Evolutionary conservation across 2,888 invertebrate species (phyloP), one percentile per base, ranked within the genome.

Genomic region (Spatulosminthurus flaviceps): DNA sequence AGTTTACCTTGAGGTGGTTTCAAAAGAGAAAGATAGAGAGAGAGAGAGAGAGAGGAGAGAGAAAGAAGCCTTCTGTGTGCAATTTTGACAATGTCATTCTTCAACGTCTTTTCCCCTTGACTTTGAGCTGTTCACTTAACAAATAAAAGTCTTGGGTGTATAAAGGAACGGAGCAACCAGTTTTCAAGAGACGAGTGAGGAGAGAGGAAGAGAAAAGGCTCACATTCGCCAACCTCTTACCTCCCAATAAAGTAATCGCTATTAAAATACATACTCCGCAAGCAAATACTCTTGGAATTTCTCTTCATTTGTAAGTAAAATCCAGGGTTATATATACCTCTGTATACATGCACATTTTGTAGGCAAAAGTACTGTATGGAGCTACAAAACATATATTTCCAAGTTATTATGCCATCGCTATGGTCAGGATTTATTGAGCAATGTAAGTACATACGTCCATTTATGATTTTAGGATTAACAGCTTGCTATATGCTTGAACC

Each of bases 1-100:
- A 16, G 51, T 51, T 51, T 51, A 51, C 51, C 51, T 51, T 51
- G 51, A 51, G 51, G 51, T 51, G 51, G 51, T 51, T 51, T 51
- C 51, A 51, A n/a, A 5, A n/a, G 51, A 51, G 51, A 51, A 16
- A n/a, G n/a, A n/a, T 19, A 19, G n/a, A 2, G 51, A n/a, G 51
- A 51, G 51, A n/a, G 51, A 51, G 51, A 51, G 51, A 51, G 51
- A 51, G 51, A 51, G 7, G 51, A n/a, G 51, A 51, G 51, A n/a
- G 51, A 16, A n/a, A 51, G n/a, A n/a, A 51, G n/a, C 51, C 51
- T 51, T 51, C 51, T 51, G 9, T 34, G 51, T 51, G n/a, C 51
- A 13, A 51, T 51, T 51, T 51, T 51, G 51, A 51, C 51, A 51
- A 51, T 51, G 51, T 51, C 51, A 51, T 51, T 51, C 51, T 51